Conservation (phyloP, 2,797 vertebrate genomes). For the Simalia tracyae region DNA sequence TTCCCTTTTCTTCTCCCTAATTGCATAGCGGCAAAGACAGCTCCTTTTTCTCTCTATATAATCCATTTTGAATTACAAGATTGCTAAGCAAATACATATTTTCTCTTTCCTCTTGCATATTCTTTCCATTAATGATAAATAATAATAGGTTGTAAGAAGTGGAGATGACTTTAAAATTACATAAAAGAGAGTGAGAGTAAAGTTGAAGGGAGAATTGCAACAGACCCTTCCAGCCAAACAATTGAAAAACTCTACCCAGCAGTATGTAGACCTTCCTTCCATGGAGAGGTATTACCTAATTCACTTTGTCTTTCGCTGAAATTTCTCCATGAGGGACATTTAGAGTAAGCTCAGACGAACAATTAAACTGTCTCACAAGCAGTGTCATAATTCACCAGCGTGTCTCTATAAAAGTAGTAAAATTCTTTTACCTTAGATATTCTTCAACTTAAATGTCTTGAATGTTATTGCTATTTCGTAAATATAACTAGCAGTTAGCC, state of each 20-base stretch:
- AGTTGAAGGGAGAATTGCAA: background rate
- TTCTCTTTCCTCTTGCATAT: background rate
- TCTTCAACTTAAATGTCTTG: background rate
- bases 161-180: slow-evolving; percentile 13
- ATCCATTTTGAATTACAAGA: background rate
- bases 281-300: background rate
- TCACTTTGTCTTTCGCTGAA: background rate
- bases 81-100: slow-evolving; percentile 16
- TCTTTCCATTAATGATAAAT: slow-evolving; percentile 10
- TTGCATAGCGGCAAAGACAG: background rate
- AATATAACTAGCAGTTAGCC: background rate
- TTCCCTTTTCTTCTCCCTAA: slow-evolving; percentile 1
- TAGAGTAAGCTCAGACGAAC: background rate
- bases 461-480: background rate
- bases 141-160: slow-evolving; percentile 14
- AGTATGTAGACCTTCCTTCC: background rate
- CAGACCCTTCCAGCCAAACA: background rate
- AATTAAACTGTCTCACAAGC: background rate
- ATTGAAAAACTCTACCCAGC: background rate
- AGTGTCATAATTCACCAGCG: background rate
- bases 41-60: background rate
- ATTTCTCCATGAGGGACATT: background rate
- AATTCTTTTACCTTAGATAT: background rate
- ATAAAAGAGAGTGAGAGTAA: background rate
- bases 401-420: background rate